Conservation (phyloP, 2,888 invertebrate species). For the Acronicta alni region DNA sequence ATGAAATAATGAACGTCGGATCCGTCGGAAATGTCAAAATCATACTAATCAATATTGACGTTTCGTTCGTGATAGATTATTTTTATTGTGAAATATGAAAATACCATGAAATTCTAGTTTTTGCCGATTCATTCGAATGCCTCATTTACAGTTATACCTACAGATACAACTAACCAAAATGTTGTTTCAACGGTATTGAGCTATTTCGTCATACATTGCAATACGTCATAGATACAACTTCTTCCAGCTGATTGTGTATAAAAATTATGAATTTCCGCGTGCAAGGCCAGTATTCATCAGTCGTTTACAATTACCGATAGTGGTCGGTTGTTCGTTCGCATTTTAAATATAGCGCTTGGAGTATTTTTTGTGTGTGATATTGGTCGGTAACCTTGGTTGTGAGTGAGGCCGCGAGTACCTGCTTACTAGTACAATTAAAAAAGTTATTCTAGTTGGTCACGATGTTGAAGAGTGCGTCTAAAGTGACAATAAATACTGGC, state of each 20-base stretch:
- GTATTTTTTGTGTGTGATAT: slow-evolving; percentile 55
- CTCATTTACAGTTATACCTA: slow-evolving; percentile 29
- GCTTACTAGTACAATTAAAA: slow-evolving; percentile 55
- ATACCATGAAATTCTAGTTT: slow-evolving; percentile 53
- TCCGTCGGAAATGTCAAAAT: not conserved
- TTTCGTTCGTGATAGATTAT: slow-evolving; percentile 37
- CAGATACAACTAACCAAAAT: slow-evolving; percentile 42
- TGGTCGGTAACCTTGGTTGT: slow-evolving; percentile 73
- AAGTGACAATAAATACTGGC: slow-evolving; percentile 94
- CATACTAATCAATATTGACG: slow-evolving; percentile 38
- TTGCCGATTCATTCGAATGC: slow-evolving; percentile 40
- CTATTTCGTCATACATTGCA: slow-evolving; percentile 69
- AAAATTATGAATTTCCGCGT: slow-evolving; percentile 71
- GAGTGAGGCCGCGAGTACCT: slow-evolving; percentile 55
- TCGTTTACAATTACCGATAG: slow-evolving; percentile 65
- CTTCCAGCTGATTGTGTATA: slow-evolving; percentile 66
- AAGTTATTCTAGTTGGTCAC: slow-evolving; percentile 67
- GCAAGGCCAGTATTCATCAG: slow-evolving; percentile 74
- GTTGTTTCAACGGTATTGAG: slow-evolving; percentile 46
- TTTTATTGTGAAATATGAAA: slow-evolving; percentile 43
- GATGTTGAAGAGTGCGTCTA: slow-evolving; percentile 85
- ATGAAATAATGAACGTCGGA: no score
- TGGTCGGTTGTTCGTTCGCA: slow-evolving; percentile 55
- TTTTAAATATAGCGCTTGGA: slow-evolving; percentile 38
- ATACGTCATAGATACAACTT: slow-evolving; percentile 63